These are phyloP conservation scores for Xiphorhynchus erythropygius DNA, from an alignment of 2,797 vertebrate genomes.

Conservation along the genomic window DNA sequence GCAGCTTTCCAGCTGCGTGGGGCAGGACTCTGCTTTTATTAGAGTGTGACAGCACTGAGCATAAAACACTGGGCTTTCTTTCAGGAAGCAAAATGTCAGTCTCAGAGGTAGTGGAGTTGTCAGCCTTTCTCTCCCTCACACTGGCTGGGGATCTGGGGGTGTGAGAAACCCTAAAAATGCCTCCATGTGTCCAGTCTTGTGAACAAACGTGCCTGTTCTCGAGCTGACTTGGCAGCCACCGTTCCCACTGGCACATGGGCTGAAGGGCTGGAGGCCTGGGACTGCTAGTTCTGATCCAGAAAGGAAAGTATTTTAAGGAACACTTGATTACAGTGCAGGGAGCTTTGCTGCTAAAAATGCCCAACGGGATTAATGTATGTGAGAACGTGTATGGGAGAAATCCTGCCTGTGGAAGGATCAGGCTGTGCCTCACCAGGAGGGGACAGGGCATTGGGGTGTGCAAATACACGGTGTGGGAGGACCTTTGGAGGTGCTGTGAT, in stretches of 20 bases:
- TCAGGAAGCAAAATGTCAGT: not conserved
- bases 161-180: not conserved
- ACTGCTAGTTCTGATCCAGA: conserved; percentile 24
- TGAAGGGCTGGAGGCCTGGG: not conserved
- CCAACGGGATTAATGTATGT: not conserved
- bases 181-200: not conserved
- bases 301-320: conserved; percentile 44
- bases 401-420: not conserved
- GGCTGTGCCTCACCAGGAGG: not conserved
- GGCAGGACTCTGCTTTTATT: not conserved
- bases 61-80: not conserved
- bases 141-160: not conserved
- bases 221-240: conserved; percentile 11
- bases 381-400: not conserved
- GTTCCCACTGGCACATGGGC: not conserved
- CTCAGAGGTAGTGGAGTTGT: not conserved
- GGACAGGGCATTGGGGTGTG: not conserved
- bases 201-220: not conserved
- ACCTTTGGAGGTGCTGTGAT: fast-evolving
- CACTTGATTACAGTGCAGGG: conserved; percentile 53
- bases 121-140: not conserved
- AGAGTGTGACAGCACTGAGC: not conserved
- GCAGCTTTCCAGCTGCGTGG: not conserved
- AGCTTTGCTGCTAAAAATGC: conserved; percentile 47
- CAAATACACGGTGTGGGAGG: not conserved